phyloP scores from a whole-genome alignment of 1,140 invertebrate genomes.

The Caenorhabditis briggsae region DNA sequence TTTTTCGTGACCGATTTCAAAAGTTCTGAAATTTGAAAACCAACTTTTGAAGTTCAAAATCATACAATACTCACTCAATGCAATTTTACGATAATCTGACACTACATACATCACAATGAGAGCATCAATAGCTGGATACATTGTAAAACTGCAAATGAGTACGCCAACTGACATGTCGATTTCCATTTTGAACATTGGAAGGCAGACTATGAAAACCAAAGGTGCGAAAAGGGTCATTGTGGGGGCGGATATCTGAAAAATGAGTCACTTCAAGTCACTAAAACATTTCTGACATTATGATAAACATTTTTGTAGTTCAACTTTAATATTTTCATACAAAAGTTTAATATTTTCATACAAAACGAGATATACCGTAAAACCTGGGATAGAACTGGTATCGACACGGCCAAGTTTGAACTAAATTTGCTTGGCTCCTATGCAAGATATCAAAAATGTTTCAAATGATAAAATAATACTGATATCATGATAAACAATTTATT shows the following conservation, averaged over 20 bases:
- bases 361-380: too few species aligned
- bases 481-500: too few species aligned
- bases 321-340: too few species aligned
- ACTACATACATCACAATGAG: constrained; percentile 13
- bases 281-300: too few species aligned
- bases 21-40: background rate
- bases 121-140: constrained; percentile 5
- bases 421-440: too few species aligned
- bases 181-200: background rate
- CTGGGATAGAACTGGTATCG: too few species aligned
- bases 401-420: too few species aligned
- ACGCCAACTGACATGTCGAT: background rate
- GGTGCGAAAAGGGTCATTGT: background rate
- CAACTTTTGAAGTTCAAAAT: background rate
- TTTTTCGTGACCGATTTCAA: background rate
- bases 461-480: too few species aligned
- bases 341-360: too few species aligned
- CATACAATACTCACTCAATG: background rate
- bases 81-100: background rate
- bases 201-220: background rate
- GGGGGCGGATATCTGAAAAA: background rate
- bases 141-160: background rate
- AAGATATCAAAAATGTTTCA: too few species aligned
- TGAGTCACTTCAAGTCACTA: too few species aligned
- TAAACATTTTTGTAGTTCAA: too few species aligned